A percentile compares a stretch with the other conserved stretches of the same genome.
phyloP scores from a whole-genome alignment of 2,888 invertebrate genomes.

The Cylindroiulus punctatus region DNA sequence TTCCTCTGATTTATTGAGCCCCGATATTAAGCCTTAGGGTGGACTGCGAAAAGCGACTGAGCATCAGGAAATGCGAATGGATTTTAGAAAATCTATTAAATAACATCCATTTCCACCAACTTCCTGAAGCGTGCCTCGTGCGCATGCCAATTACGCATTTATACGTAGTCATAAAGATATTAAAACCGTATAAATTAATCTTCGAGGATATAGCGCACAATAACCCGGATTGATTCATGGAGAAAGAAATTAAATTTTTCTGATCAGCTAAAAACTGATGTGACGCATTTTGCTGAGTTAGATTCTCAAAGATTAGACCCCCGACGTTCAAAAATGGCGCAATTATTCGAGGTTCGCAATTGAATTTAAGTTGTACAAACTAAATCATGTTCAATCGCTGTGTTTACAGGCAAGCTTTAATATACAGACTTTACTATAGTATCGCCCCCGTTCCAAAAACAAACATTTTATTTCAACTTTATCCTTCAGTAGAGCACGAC shows the following conservation, averaged over 20 bases:
- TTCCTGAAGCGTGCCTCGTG: not conserved
- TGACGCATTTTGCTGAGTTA: no score
- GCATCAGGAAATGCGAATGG: not conserved
- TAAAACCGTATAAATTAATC: no score
- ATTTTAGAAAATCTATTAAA: slow-evolving; percentile 32
- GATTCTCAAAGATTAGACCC: no score
- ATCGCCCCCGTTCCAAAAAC: no score
- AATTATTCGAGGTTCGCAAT: no score
- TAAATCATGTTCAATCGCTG: no score
- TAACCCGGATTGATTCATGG: not conserved
- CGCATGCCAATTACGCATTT: not conserved
- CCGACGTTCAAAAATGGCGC: no score
- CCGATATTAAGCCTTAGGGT: not conserved
- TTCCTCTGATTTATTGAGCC: not conserved
- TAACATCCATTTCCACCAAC: not conserved
- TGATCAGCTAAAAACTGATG: not conserved
- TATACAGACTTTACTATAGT: no score
- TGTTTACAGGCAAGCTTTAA: no score
- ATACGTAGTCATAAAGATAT: not conserved
- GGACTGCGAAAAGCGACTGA: not conserved
- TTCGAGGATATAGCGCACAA: not conserved
- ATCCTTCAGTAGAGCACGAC: no score
- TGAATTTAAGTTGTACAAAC: no score
- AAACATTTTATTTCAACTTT: no score
- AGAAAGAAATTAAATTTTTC: not conserved